Base-by-base conservation (phyloP, 2,113 vertebrate genomes). In the Epinephelus lanceolatus region DNA sequence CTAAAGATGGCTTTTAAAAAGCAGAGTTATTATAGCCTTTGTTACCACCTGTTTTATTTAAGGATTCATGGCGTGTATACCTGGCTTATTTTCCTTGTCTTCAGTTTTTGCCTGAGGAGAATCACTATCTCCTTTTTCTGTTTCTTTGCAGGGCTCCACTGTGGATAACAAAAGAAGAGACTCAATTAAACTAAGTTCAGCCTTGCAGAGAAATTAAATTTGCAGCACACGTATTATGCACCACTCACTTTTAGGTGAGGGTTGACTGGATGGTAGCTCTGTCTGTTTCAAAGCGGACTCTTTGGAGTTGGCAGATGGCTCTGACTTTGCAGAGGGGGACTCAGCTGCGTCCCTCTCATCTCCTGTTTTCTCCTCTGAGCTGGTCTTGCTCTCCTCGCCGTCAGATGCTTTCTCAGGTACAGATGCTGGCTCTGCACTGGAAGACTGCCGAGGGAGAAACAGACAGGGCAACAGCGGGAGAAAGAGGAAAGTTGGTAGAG, bases 11-110 rank as follows among this genome's bases (percentile, higher is more conserved):
- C 25, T 59, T 75, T 66, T 19, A 13, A 56, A 25, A 60, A 56
- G 1, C 19, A n/a, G 15, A 25, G 17, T 27, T 42, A 9, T 60
- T 47, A 1, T 37, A 30, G 11, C 5, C 12, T 65, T 68, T 67
- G 15, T 17, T 6, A 51, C 7, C 37, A 23, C 10, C 13, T 19
- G 10, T 52, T 81, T 68, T 6, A 82, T 37, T 76, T 17, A 59
- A 53, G 11, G 52, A 71, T 49, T 67, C 33, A 51, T 1, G 25
- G 30, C 40, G 6, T 25, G 27, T 19, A 55, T 75, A 99, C 98
- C 97, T 96, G 96, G 82, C 90, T 96, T 97, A 83, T 93, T 91
- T 37, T 97, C 97, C 21, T 94, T 96, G 49, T 96, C 91, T 15
- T 97, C 96, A 5, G 71, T 91, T 91, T 96, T 96, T 11, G 93